Conservation (phyloP, 2,113 vertebrate genomes). For the Tetraodon nigroviridis region DNA sequence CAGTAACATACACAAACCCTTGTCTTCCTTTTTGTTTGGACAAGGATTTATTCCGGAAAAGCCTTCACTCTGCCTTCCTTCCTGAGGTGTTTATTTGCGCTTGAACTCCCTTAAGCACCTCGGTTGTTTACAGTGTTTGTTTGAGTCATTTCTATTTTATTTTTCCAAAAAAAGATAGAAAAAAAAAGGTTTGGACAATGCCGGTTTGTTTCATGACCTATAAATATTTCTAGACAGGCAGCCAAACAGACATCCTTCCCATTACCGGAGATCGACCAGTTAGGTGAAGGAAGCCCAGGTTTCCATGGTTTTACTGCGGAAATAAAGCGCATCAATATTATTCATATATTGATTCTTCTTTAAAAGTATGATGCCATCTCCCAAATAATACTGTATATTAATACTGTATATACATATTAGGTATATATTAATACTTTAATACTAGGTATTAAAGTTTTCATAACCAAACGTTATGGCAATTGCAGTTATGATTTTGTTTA, state of each 20-base stretch:
- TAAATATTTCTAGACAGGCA: conserved; percentile 44
- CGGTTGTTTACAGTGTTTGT: conserved; percentile 56
- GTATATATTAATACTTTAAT: neutral
- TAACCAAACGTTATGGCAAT: neutral
- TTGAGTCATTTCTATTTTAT: conserved; percentile 49
- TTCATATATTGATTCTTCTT: no score
- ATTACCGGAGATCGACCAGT: conserved; percentile 25
- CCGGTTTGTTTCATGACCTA: conserved; percentile 43
- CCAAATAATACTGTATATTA: no score
- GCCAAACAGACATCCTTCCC: conserved; percentile 55
- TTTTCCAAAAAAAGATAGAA: conserved; percentile 13
- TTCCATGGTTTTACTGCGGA: neutral
- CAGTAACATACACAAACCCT: conserved; percentile 45
- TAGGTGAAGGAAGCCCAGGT: conserved; percentile 24
- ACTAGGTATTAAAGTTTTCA: neutral
- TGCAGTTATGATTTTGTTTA: neutral
- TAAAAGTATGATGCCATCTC: no score
- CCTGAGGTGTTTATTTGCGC: conserved; percentile 63
- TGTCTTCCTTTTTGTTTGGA: conserved; percentile 55
- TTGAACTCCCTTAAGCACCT: conserved; percentile 39
- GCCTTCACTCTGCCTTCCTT: conserved; percentile 52
- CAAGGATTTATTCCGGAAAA: conserved; percentile 56
- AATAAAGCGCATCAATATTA: no score
- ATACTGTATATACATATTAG: no score
- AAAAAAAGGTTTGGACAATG: conserved; percentile 45